Evolutionary conservation across 2,113 vertebrate species (phyloP), one percentile per base, ranked within the genome.

Genomic region (Lontra canadensis): DNA sequence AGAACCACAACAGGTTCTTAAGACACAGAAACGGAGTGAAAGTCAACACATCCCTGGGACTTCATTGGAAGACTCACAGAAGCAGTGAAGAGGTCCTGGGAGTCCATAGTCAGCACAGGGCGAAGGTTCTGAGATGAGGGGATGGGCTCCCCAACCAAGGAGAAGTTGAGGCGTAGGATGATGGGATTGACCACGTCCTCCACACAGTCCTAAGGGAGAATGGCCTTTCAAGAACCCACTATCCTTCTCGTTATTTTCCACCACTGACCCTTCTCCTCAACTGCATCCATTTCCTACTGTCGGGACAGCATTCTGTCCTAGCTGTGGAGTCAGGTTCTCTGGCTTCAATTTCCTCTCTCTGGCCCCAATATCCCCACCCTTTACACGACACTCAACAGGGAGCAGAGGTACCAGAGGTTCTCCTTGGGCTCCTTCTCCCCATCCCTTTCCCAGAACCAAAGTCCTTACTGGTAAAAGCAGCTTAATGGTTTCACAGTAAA

Each of bases 171-270:
- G 8, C 89, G 95, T 79, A 98, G 90, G 49, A 39, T 39, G 74
- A 98, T 97, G 59, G 98, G 97, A 20, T 6, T 98, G 80, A 98
- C 52, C 4, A 97, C 61, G 26, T 98, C 98, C 42, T 96, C 97
- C 5, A 97, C 92, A 3, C 98, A 98, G 15, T 26, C 91, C 98
- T 98, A 82, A 47, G 42, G 42, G 79, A 93, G 49, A 90, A 52
- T 15, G 6, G 47, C 6, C 25, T 39, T 42, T 95, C 57, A 42
- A 80, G 65, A 85, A 71, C 5, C 59, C 31, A 13, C 23, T 18
- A 2, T 49, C 26, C 4, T 36, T 34, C 3, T 17, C 55, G 52
- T 67, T 13, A 29, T 11, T 49, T 36, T 65, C 65, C 34, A 18
- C 12, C 18, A 1, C 2, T 7, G 18, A 17, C 5, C 6, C 21